A percentile compares a stretch with the other conserved stretches of the same genome.
phyloP scores from a whole-genome alignment of 2,797 vertebrate genomes.

The Bradypus variegatus region DNA sequence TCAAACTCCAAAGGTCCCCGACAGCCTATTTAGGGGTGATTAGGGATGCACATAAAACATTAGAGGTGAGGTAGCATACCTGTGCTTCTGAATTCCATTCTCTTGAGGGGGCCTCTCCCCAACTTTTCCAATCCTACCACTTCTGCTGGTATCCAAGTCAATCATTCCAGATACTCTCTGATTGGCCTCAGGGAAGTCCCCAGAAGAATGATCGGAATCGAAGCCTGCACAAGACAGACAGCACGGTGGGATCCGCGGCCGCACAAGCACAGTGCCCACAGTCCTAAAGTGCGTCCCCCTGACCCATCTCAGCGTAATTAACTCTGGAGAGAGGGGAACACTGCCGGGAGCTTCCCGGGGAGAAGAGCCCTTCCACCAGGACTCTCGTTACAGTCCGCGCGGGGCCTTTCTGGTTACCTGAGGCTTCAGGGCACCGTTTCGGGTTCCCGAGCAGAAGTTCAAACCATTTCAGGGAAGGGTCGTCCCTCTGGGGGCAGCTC shows the following conservation, averaged over 20 bases:
- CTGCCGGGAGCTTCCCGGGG: too few relatives aligned
- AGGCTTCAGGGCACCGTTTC: too few relatives aligned
- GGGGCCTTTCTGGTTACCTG: too few relatives aligned
- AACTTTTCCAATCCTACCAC: constrained; percentile 70
- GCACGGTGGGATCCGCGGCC: not conserved
- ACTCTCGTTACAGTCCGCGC: too few relatives aligned
- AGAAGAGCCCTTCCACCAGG: too few relatives aligned
- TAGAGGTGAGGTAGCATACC: constrained; percentile 64
- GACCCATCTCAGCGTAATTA: too few relatives aligned
- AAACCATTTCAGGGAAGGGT: too few relatives aligned
- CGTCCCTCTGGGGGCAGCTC: too few relatives aligned
- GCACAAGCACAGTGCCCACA: not conserved
- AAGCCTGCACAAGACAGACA: constrained; percentile 80
- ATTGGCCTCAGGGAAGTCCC: constrained; percentile 87
- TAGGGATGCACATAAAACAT: too few relatives aligned
- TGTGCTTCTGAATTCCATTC: constrained; percentile 91
- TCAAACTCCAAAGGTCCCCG: not conserved
- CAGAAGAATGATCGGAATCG: constrained; percentile 94
- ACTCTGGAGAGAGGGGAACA: too few relatives aligned
- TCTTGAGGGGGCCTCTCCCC: constrained; percentile 82
- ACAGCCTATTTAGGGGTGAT: too few relatives aligned
- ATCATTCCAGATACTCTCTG: constrained; percentile 80
- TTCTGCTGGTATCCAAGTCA: constrained; percentile 71
- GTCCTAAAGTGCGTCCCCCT: not conserved
- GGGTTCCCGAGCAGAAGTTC: too few relatives aligned